These are phyloP conservation scores for Atta cephalotes DNA, from an alignment of 1,140 invertebrate species.

Conservation along the genomic window DNA sequence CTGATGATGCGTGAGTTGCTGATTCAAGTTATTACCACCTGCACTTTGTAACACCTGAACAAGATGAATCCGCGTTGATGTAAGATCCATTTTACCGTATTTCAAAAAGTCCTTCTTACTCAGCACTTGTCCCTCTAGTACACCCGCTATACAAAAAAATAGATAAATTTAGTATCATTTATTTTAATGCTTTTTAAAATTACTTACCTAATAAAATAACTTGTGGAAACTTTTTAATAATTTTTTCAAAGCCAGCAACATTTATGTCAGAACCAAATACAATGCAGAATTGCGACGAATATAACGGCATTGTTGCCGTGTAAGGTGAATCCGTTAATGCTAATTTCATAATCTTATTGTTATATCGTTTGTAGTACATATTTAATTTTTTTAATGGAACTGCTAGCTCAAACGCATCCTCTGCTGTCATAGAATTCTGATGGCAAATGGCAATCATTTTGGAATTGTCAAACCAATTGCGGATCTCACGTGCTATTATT, in stretches of 20 bases:
- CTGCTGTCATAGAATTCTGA: slow-evolving; percentile 88
- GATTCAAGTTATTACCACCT: slow-evolving; percentile 87
- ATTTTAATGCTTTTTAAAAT: background rate
- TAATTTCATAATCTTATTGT: slow-evolving; percentile 87
- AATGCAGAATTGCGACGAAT: slow-evolving; percentile 81
- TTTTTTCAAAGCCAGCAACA: slow-evolving; percentile 87
- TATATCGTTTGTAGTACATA: slow-evolving; percentile 89
- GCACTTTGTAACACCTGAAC: slow-evolving; percentile 89
- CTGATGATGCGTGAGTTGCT: slow-evolving; percentile 90
- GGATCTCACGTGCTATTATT: slow-evolving; percentile 90
- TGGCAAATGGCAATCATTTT: slow-evolving; percentile 91
- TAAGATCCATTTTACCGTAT: slow-evolving; percentile 88
- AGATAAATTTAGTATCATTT: slow-evolving; percentile 9
- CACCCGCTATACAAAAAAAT: slow-evolving; percentile 87
- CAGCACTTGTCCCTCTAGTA: slow-evolving; percentile 89
- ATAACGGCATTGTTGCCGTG: slow-evolving; percentile 70
- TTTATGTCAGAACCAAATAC: slow-evolving; percentile 89
- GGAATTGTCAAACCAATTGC: slow-evolving; percentile 90
- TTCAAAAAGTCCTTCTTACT: slow-evolving; percentile 89
- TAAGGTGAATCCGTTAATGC: slow-evolving; percentile 89
- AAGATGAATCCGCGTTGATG: slow-evolving; percentile 87
- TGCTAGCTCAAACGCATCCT: slow-evolving; percentile 88
- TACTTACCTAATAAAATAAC: slow-evolving; percentile 88
- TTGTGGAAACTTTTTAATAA: slow-evolving; percentile 88
- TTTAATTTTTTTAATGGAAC: slow-evolving; percentile 88